Evolutionary conservation across 92 coral and sea anemone genomes (phyloP).

Genomic region (Palythoa grandis): DNA sequence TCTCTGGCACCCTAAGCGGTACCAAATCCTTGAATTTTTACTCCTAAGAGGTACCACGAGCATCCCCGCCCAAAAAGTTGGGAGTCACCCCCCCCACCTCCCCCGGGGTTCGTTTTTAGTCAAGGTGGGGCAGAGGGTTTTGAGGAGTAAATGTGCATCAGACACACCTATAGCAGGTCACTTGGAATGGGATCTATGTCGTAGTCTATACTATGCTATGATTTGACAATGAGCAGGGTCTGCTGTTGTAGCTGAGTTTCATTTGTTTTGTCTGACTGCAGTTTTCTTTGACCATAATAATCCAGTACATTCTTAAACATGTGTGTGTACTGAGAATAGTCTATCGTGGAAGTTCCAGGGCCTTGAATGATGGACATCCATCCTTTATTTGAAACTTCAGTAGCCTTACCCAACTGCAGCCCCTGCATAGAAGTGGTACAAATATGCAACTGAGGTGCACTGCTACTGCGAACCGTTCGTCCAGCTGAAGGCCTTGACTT

Average conservation of each 20-base stretch:
- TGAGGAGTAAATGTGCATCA: too few species aligned
- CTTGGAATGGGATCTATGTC: too few species aligned
- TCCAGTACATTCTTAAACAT: conserved; percentile 90
- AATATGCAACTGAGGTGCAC: conserved; percentile 17
- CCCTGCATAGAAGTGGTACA: not conserved
- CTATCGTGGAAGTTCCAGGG: conserved; percentile 30
- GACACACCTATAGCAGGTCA: too few species aligned
- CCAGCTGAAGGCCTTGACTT: not conserved
- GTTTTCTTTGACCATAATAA: conserved; percentile 79
- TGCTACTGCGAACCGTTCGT: not conserved
- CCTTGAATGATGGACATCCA: not conserved
- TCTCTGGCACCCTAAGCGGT: too few species aligned
- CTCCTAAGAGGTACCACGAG: too few species aligned
- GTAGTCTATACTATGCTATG: conserved; percentile 4
- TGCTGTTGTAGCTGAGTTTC: conserved; percentile 20
- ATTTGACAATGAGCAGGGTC: conserved; percentile 22
- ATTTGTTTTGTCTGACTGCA: conserved; percentile 65
- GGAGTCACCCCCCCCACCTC: too few species aligned
- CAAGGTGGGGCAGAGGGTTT: too few species aligned
- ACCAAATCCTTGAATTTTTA: too few species aligned
- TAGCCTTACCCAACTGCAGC: not conserved
- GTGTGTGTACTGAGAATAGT: conserved; percentile 84
- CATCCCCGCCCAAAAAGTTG: too few species aligned
- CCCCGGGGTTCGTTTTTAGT: too few species aligned
- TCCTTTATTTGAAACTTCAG: not conserved